Base-by-base conservation (phyloP, 2,888 invertebrate genomes). In the Bombylius discolor region DNA sequence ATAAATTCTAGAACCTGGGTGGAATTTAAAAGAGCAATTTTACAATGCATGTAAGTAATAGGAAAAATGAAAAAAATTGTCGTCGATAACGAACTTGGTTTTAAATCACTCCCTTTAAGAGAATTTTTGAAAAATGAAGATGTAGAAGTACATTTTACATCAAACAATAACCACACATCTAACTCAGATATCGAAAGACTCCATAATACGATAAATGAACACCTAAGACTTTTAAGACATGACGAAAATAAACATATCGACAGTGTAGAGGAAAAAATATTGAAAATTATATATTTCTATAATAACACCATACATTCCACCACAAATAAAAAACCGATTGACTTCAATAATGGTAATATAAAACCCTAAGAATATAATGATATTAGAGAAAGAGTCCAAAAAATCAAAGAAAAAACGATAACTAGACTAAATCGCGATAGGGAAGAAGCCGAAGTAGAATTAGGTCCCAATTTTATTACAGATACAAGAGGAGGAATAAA, bases 281-380 rank as follows among this genome's bases (percentile, higher is more conserved):
- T 23, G 23, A 23, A 62, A 53, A 59, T 62, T 4, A 60, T 62
- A 55, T 52, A 52, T 6, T 61, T 60, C 42, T 62, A 61, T 23
- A 36, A 36, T 36, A 36, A 36, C 9, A 8, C 36, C 4, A 36
- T 36, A 8, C 31, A 32, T 57, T 55, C 23, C 3, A 23, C 23
- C 23, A 23, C 23, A 23, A 23, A 23, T 3, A 23, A 3, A 23
- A 23, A 23, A 51, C 61, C 59, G 5, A 61, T 61, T 9, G 62
- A 62, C n/a, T 63, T 62, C 34, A 6, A 58, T 11, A 58, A 56
- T 31, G 61, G 61, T 6, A 58, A 55, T 48, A 59, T 63, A 5
- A 44, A 53, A 4, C 50, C 58, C 31, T 46, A 54, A 5, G 59
- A 55, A 51, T 63, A 60, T 13, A 12, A 52, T 23, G 44, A 48